Evolutionary conservation across 2,888 invertebrate species (phyloP).

Genomic region (Brachypalpus laphriformis): DNA sequence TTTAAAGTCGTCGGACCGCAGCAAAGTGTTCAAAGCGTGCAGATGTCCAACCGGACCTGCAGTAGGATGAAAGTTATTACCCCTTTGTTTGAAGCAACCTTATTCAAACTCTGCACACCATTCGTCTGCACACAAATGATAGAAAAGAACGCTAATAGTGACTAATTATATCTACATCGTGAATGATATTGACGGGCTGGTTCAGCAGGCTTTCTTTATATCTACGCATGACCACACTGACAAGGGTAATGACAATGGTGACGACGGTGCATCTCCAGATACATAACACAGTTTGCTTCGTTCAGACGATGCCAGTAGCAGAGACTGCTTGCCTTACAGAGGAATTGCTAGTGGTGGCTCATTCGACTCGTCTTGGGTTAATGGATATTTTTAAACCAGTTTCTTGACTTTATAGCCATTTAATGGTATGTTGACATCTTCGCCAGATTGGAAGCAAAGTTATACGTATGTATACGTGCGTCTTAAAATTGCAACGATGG

Average conservation of each 20-base stretch:
- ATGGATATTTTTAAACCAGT: slow-evolving; percentile 65
- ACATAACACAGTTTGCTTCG: neutral
- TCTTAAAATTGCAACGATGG: slow-evolving; percentile 15
- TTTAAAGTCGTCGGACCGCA: slow-evolving; percentile 47
- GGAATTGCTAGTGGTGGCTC: slow-evolving; percentile 40
- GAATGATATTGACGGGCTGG: slow-evolving; percentile 65
- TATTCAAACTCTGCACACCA: slow-evolving; percentile 31
- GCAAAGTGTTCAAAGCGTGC: slow-evolving; percentile 62
- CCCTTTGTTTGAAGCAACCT: slow-evolving; percentile 52
- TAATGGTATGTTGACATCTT: slow-evolving; percentile 70
- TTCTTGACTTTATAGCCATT: slow-evolving; percentile 45
- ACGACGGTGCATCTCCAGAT: neutral
- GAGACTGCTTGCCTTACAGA: slow-evolving; percentile 15
- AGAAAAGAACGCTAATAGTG: slow-evolving; percentile 72
- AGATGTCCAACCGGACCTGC: slow-evolving; percentile 63
- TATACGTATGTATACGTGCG: slow-evolving; percentile 52
- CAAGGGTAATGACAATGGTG: slow-evolving; percentile 45
- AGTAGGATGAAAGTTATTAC: slow-evolving; percentile 64
- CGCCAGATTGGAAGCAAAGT: slow-evolving; percentile 62
- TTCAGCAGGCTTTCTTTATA: slow-evolving; percentile 64
- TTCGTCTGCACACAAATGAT: slow-evolving; percentile 65
- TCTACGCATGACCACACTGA: slow-evolving; percentile 49
- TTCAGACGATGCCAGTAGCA: slow-evolving; percentile 11
- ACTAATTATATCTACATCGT: slow-evolving; percentile 72
- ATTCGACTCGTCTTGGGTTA: slow-evolving; percentile 57